Percentiles rank a stretch among this genome's conserved stretches.
Evolutionary conservation across 1,140 invertebrate genomes (phyloP).

Genomic region (Zaprionus africanus): DNA sequence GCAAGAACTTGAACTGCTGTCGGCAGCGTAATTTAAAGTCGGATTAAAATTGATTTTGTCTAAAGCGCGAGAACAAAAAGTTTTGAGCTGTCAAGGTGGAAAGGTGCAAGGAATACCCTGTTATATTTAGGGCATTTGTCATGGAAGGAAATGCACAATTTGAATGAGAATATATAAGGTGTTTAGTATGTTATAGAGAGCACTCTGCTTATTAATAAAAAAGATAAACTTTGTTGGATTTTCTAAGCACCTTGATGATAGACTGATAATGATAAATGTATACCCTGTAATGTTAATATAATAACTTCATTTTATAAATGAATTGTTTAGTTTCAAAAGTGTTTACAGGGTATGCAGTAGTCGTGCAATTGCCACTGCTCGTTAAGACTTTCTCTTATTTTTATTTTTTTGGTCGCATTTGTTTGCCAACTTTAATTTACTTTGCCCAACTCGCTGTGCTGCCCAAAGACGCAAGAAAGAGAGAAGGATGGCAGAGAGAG

Average conservation of each 20-base stretch:
- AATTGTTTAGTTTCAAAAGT: background rate
- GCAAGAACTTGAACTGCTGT: background rate
- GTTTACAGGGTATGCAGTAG: background rate
- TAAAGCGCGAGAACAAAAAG: conserved; percentile 13
- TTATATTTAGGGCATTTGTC: background rate
- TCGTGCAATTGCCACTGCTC: background rate
- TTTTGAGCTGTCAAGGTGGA: background rate
- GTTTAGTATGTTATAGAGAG: background rate
- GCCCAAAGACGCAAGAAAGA: background rate
- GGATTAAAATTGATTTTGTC: conserved; percentile 35
- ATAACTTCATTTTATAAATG: background rate
- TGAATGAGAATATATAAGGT: background rate
- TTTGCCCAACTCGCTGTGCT: conserved; percentile 36
- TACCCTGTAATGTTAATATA: no score
- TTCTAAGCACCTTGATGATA: no score
- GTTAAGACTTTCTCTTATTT: background rate
- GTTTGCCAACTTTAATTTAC: conserved; percentile 66
- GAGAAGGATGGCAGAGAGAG: background rate
- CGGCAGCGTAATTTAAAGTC: conserved; percentile 14
- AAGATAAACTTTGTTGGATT: no score
- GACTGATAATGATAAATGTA: no score
- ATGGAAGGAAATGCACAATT: background rate
- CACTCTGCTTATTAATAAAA: no score
- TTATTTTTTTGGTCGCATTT: conserved; percentile 57
- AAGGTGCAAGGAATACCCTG: background rate